Percentiles rank a stretch among this genome's conserved stretches.
These are phyloP conservation scores for Gouania willdenowi DNA, from an alignment of 2,797 vertebrate genomes.

Conservation along the genomic window DNA sequence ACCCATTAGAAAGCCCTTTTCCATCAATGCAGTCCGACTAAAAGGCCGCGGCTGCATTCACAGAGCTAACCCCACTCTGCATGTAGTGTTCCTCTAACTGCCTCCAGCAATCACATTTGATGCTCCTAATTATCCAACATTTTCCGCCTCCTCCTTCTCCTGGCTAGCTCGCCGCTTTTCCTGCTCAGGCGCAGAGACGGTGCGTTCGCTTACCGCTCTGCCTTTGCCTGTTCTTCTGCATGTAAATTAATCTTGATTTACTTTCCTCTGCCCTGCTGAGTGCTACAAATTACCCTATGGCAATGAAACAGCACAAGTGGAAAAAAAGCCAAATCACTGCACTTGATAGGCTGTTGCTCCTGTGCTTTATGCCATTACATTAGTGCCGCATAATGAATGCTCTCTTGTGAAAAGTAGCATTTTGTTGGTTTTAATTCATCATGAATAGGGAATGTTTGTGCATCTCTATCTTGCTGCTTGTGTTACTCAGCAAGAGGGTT, in stretches of 20 bases:
- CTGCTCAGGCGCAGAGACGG: constrained; percentile 92
- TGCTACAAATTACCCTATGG: constrained; percentile 99
- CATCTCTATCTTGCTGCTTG: constrained; percentile 38
- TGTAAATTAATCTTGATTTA: constrained; percentile 99
- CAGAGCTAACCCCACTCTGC: constrained; percentile 76
- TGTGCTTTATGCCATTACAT: constrained; percentile 98
- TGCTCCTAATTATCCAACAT: constrained; percentile 89
- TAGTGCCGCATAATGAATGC: constrained; percentile 96
- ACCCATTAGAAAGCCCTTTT: constrained; percentile 36
- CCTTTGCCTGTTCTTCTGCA: constrained; percentile 94
- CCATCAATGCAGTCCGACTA: constrained; percentile 28
- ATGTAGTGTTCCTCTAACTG: constrained; percentile 85
- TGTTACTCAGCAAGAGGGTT: constrained; percentile 86
- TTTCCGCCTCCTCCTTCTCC: constrained; percentile 59
- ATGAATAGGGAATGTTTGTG: constrained; percentile 85
- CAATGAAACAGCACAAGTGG: constrained; percentile 97
- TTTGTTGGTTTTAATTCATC: constrained; percentile 98
- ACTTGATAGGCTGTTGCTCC: constrained; percentile 96
- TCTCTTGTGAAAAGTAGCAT: constrained; percentile 97
- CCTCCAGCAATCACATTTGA: constrained; percentile 93
- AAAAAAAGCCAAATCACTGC: constrained; percentile 84
- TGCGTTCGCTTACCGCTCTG: constrained; percentile 95
- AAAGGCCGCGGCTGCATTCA: constrained; percentile 60
- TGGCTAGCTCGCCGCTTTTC: constrained; percentile 77
- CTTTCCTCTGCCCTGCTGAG: constrained; percentile 99